A percentile compares a stretch with the other conserved stretches of the same genome.
Evolutionary conservation across 1,140 invertebrate genomes (phyloP).

Genomic region (Coptotermes formosanus): DNA sequence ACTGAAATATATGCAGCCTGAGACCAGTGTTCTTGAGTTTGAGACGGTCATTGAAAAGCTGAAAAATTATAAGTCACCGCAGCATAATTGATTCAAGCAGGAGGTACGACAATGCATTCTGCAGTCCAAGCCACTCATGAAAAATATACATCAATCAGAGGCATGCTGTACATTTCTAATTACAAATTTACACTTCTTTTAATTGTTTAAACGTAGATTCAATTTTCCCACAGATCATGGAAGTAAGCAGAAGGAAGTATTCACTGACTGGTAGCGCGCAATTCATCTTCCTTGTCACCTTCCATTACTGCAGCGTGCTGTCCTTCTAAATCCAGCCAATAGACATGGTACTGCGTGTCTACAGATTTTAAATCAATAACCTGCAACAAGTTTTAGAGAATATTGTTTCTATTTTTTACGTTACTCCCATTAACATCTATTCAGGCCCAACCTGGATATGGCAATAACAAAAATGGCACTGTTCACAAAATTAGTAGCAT

Average conservation of each 20-base stretch:
- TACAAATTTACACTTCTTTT: constrained; percentile 68
- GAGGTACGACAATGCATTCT: too few relatives aligned
- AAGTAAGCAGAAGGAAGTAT: constrained; percentile 78
- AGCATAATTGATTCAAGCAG: too few relatives aligned
- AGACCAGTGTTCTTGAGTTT: too few relatives aligned
- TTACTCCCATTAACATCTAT: neutral
- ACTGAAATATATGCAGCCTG: too few relatives aligned
- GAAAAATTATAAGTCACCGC: too few relatives aligned
- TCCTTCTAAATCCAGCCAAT: constrained; percentile 57
- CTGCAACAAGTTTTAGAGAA: neutral
- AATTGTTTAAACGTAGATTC: constrained; percentile 83
- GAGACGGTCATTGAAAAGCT: too few relatives aligned
- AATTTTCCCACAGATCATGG: constrained; percentile 85
- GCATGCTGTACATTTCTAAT: too few relatives aligned
- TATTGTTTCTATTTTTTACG: neutral
- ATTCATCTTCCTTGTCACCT: constrained; percentile 51
- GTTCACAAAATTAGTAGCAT: too few relatives aligned
- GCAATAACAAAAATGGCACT: too few relatives aligned
- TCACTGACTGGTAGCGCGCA: constrained; percentile 76
- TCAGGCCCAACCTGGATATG: too few relatives aligned
- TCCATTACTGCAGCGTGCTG: constrained; percentile 55
- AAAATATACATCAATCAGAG: too few relatives aligned
- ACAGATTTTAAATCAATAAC: constrained; percentile 20
- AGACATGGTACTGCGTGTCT: constrained; percentile 43
- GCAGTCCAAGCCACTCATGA: too few relatives aligned